Conservation (phyloP, 2,113 vertebrate genomes). For the Apodemus sylvaticus region DNA sequence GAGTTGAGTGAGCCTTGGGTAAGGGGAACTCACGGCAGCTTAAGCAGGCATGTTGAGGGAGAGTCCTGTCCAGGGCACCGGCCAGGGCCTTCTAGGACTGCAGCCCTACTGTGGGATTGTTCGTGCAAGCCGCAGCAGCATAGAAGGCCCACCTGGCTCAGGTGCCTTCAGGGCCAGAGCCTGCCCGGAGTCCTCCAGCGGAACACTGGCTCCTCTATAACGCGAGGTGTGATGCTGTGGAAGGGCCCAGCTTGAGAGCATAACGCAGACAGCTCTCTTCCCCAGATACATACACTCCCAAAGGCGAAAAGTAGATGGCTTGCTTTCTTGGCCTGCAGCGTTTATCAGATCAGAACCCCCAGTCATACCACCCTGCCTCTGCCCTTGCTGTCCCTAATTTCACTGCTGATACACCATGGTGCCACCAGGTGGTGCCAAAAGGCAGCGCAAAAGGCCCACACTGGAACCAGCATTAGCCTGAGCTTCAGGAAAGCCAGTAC, state of each 20-base stretch:
- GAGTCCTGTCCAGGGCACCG: background rate
- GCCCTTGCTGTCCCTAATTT: background rate
- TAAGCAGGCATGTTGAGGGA: background rate
- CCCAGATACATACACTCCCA: too few relatives aligned
- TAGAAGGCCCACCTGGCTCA: background rate
- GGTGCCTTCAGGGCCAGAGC: background rate
- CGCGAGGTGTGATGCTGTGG: background rate
- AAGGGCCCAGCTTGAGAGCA: background rate
- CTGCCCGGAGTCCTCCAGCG: too few relatives aligned
- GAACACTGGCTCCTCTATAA: accelerated
- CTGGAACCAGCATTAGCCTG: too few relatives aligned
- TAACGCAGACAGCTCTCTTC: too few relatives aligned
- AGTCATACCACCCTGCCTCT: too few relatives aligned
- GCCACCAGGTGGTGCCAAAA: slow-evolving; percentile 75
- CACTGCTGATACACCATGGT: background rate
- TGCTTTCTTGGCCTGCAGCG: background rate
- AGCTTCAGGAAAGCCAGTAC: background rate
- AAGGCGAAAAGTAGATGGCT: background rate
- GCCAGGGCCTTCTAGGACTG: background rate
- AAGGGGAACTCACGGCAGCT: background rate
- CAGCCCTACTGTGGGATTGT: background rate
- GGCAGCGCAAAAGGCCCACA: background rate
- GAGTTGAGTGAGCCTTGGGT: too few relatives aligned
- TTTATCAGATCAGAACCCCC: background rate
- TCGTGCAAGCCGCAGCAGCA: background rate